Conservation (phyloP, 2,797 vertebrate species). For the Hippopotamyrus pictus region DNA sequence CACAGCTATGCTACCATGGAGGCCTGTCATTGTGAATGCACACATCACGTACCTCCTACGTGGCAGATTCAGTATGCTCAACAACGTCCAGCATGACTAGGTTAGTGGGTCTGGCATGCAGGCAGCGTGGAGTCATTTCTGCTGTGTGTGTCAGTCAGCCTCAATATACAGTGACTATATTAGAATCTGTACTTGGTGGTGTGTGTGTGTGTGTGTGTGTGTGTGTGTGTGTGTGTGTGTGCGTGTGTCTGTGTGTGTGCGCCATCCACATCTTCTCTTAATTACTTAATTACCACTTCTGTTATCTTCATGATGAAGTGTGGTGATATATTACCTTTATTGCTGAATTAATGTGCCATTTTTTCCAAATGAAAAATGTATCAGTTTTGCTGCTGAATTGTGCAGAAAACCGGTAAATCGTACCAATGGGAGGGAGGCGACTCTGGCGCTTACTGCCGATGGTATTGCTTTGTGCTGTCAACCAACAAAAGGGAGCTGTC, state of each 20-base stretch:
- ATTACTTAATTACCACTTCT: not conserved
- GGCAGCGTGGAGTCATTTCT: not conserved
- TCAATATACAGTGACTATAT: not conserved
- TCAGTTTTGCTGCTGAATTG: not conserved
- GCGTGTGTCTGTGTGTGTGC: not conserved
- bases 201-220: too few species aligned
- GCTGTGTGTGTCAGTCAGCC: not conserved
- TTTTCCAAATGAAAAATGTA: not conserved
- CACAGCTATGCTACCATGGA: not conserved
- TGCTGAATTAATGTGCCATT: not conserved
- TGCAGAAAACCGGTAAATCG: not conserved
- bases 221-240: not conserved
- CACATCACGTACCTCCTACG: not conserved
- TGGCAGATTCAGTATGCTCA: not conserved
- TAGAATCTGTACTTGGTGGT: not conserved
- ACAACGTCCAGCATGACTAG: not conserved
- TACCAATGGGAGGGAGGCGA: not conserved
- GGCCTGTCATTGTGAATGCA: not conserved
- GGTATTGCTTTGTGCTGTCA: not conserved
- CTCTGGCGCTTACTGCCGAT: not conserved
- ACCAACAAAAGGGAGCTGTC: not conserved
- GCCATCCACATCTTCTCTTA: not conserved
- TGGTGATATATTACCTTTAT: not conserved
- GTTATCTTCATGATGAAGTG: conserved; percentile 1
- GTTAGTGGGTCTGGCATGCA: not conserved